These are phyloP conservation scores for Halcyon smyrnensis DNA, from an alignment of 2,797 vertebrate species.

Conservation along the genomic window DNA sequence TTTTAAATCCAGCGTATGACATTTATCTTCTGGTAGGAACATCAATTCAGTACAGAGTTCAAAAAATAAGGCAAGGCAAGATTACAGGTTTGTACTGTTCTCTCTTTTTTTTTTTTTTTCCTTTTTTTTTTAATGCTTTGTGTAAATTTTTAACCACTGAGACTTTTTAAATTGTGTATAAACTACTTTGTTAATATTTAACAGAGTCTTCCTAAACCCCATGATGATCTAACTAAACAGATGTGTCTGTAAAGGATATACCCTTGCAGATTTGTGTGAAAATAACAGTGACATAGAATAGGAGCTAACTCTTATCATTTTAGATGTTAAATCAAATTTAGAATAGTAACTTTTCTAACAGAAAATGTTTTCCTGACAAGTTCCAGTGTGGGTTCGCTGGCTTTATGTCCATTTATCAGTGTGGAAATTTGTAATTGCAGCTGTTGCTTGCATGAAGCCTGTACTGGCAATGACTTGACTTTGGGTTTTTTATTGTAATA, in stretches of 20 bases:
- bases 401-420: not conserved
- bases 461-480: not conserved
- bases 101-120: not conserved
- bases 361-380: not conserved
- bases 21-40: conserved; percentile 92
- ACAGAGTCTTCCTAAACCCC: not conserved
- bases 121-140: not conserved
- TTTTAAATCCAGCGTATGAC: conserved; percentile 90
- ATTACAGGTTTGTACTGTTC: conserved; percentile 86
- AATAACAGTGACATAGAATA: not conserved
- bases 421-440: not conserved
- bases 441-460: not conserved
- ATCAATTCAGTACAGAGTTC: conserved; percentile 89
- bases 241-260: not conserved
- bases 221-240: too few species aligned
- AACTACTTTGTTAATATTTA: not conserved
- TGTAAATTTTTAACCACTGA: not conserved
- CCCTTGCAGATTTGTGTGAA: not conserved
- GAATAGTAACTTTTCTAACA: not conserved
- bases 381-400: not conserved
- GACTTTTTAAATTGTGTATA: not conserved
- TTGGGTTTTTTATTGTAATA: not conserved
- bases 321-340: not conserved
- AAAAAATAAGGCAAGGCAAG: conserved; percentile 94
- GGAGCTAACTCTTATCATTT: not conserved